These are phyloP conservation scores for Dolichoris vasculosae DNA, from an alignment of 1,140 invertebrate genomes.

Conservation along the genomic window DNA sequence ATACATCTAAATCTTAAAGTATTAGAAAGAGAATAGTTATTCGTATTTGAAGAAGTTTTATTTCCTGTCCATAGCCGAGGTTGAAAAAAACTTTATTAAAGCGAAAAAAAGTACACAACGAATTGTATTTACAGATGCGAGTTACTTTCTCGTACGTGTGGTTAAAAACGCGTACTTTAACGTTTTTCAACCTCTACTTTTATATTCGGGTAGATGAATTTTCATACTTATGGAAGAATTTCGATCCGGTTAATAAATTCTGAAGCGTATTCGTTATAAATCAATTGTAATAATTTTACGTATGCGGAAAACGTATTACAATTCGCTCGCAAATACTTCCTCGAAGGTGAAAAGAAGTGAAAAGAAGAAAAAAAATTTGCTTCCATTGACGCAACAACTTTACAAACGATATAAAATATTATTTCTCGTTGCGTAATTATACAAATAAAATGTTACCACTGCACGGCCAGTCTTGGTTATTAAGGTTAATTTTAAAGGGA, in stretches of 20 bases:
- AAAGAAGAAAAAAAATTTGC: too few relatives aligned
- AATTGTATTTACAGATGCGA: background rate
- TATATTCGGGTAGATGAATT: background rate
- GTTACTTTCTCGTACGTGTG: background rate
- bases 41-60: background rate
- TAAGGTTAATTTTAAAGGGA: background rate
- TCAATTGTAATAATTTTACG: too few relatives aligned
- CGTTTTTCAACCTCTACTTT: background rate
- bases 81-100: background rate
- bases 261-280: too few relatives aligned
- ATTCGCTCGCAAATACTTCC: too few relatives aligned
- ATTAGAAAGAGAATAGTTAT: conserved; percentile 1
- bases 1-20: background rate
- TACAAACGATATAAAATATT: background rate
- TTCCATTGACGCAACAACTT: too few relatives aligned
- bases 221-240: too few relatives aligned
- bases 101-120: background rate
- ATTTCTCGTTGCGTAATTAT: background rate
- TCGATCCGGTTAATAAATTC: too few relatives aligned
- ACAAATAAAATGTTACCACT: background rate
- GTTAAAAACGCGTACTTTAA: background rate
- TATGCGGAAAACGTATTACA: too few relatives aligned
- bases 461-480: too few relatives aligned
- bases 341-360: too few relatives aligned
- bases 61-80: background rate